phyloP scores from a whole-genome alignment of 2,113 vertebrate genomes.

The Rhinoptilus africanus region DNA sequence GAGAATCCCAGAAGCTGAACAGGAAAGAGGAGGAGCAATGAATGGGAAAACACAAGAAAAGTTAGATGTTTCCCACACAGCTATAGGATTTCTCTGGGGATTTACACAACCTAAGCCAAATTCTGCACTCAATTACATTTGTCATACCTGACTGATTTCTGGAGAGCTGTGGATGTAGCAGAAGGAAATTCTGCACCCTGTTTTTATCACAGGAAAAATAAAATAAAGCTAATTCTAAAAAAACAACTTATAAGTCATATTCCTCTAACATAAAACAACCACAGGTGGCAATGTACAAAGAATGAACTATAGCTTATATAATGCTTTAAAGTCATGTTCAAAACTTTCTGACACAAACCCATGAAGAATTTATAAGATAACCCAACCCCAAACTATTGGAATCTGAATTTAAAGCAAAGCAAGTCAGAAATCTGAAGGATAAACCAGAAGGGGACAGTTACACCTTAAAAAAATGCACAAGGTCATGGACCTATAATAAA shows the following conservation, averaged over 20 bases:
- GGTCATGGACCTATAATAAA: neutral
- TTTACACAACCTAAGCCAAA: neutral
- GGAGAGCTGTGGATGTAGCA: neutral
- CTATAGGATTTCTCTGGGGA: conserved; percentile 14
- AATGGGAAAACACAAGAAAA: neutral
- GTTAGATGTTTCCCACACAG: conserved; percentile 30
- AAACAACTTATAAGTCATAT: neutral
- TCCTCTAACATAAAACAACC: neutral
- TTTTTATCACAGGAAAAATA: neutral
- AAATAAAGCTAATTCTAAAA: neutral
- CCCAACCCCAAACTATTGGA: fast-evolving
- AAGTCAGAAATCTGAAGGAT: neutral
- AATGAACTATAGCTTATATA: neutral
- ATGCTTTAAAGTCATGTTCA: neutral
- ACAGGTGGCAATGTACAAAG: neutral
- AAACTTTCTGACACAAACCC: neutral
- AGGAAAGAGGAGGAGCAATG: conserved; percentile 21
- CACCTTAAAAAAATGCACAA: neutral
- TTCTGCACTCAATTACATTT: neutral
- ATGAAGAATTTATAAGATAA: neutral
- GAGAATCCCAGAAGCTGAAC: neutral
- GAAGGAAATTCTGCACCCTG: fast-evolving
- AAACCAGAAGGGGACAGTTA: neutral
- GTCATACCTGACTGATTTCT: neutral
- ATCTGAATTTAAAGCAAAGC: neutral